A percentile compares a stretch with the other conserved stretches of the same genome.
These are phyloP conservation scores for Oreochromis aureus DNA, from an alignment of 2,113 vertebrate species.

Conservation along the genomic window DNA sequence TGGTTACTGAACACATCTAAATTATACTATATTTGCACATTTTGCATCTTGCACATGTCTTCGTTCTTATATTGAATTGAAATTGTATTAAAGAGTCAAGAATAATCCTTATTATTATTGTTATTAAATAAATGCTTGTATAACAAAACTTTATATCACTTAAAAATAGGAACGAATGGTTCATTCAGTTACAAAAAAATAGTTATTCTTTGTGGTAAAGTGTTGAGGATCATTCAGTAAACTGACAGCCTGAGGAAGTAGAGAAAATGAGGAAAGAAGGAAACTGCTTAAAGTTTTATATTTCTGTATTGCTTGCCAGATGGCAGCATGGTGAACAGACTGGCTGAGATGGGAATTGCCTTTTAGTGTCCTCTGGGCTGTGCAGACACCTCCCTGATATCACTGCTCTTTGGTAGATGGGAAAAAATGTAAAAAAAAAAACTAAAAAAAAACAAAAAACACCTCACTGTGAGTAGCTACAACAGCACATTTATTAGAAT, in stretches of 20 bases:
- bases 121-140: not conserved
- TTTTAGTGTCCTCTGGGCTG: not conserved
- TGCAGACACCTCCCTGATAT: not conserved
- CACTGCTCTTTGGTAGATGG: not conserved
- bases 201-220: not conserved
- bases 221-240: not conserved
- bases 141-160: not conserved
- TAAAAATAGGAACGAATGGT: not conserved
- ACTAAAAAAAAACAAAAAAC: fast-evolving
- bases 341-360: not conserved
- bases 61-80: not conserved
- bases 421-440: not conserved
- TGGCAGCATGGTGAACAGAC: not conserved
- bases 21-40: not conserved
- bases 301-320: not conserved
- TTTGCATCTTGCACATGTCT: not conserved
- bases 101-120: not conserved
- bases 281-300: not conserved
- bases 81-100: not conserved
- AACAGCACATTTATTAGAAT: not conserved
- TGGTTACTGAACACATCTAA: not conserved
- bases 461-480: not conserved
- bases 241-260: not conserved
- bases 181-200: not conserved
- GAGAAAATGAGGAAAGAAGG: not conserved